phyloP scores from a whole-genome alignment of 2,113 vertebrate species.

The Nannospalax galili region DNA sequence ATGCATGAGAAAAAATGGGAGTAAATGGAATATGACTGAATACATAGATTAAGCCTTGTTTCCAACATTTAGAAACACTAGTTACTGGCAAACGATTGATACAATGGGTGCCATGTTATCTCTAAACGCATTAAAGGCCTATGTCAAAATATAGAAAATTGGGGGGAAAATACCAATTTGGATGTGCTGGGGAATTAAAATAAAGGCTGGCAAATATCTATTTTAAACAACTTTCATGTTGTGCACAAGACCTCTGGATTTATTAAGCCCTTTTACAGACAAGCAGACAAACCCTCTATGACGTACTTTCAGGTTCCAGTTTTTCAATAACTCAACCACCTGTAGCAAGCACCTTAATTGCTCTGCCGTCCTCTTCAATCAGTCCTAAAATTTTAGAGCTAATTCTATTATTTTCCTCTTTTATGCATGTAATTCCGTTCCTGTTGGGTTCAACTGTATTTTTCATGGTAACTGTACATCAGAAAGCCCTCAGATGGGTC shows the following conservation, averaged over 20 bases:
- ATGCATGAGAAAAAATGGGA: neutral
- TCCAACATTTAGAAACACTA: neutral
- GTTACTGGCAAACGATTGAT: neutral
- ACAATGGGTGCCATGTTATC: neutral
- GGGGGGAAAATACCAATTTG: slow-evolving; percentile 4
- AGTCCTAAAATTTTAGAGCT: neutral
- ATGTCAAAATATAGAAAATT: neutral
- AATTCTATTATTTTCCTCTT: neutral
- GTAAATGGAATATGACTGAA: neutral
- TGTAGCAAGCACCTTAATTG: neutral
- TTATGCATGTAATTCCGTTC: neutral
- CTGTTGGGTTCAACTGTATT: neutral
- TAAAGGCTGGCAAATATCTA: neutral
- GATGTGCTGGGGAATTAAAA: neutral
- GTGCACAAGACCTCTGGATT: neutral
- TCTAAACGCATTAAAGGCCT: neutral
- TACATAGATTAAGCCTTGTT: neutral
- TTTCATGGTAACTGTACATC: neutral
- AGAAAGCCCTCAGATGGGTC: neutral
- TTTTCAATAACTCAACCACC: neutral
- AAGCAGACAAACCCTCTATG: neutral
- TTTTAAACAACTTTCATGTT: neutral
- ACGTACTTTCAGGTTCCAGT: neutral
- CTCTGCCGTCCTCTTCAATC: neutral
- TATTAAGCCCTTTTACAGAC: neutral